A percentile compares a stretch with the other conserved stretches of the same genome.
phyloP scores from a whole-genome alignment of 2,888 invertebrate genomes.

The Drosophila prolongata region DNA sequence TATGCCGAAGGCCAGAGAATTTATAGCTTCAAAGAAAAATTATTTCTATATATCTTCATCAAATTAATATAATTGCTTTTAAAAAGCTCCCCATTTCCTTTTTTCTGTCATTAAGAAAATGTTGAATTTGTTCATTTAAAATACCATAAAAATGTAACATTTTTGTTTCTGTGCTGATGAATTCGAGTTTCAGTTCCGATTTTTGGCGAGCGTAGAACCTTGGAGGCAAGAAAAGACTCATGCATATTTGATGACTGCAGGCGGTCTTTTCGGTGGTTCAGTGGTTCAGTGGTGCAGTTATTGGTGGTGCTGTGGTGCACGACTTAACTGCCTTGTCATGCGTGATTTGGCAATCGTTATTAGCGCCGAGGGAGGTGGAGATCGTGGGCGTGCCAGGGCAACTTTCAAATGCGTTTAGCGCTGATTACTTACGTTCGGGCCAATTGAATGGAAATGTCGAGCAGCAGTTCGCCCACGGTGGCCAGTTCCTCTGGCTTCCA shows the following conservation, averaged over 20 bases:
- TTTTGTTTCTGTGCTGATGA: slow-evolving; percentile 11
- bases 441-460: slow-evolving; percentile 93
- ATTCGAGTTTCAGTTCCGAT: slow-evolving; percentile 16
- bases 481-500: slow-evolving; percentile 94
- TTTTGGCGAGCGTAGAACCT: slow-evolving; percentile 51
- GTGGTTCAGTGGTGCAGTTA: slow-evolving; percentile 31
- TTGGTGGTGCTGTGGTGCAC: slow-evolving; percentile 35
- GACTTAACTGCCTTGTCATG: slow-evolving; percentile 67
- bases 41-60: neutral
- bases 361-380: slow-evolving; percentile 40
- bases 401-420: slow-evolving; percentile 64
- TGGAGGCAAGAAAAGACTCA: slow-evolving; percentile 50
- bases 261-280: slow-evolving; percentile 41
- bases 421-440: slow-evolving; percentile 90
- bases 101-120: too few relatives aligned
- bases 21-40: too few relatives aligned
- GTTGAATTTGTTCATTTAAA: too few relatives aligned
- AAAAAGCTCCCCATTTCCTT: too few relatives aligned
- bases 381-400: slow-evolving; percentile 60
- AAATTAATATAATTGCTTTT: neutral
- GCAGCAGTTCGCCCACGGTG: slow-evolving; percentile 92
- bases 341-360: slow-evolving; percentile 62
- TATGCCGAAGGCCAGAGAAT: too few relatives aligned
- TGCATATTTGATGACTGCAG: slow-evolving; percentile 63
- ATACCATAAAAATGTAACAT: neutral